Base-by-base conservation (phyloP, 2,797 vertebrate species). In the Neostethus bicornis region DNA sequence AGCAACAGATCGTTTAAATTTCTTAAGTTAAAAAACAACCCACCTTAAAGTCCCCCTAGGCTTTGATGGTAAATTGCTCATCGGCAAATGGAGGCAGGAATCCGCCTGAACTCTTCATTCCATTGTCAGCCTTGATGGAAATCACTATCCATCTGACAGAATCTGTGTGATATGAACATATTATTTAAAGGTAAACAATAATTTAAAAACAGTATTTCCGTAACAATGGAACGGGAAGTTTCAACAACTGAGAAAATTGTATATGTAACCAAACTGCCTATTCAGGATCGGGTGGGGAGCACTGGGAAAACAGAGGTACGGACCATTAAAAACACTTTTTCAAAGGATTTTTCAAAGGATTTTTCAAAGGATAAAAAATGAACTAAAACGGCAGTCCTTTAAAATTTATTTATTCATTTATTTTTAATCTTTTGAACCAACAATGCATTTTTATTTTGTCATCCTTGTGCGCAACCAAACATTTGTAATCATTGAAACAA, bases 101-200 rank as follows among this genome's bases (percentile, higher is more conserved):
- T 26, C 1, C 10, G 23, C 26, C 54, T 37, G 14, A 32, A 32
- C 17, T 20, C 46, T 56, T 29, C 29, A 13, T 12, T 26, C 17
- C n/a, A 25, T 26, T 17, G 7, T 3, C 24, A 2, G 1, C 48
- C 20, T 34, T 47, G 8, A 19, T 24, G 25, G 24, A 1, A 21
- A 11, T 19, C 20, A 38, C 5, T 23, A 49, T 8, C 10, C 43
- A 14, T 46, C 11, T 31, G 19, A 38, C 9, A 20, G 49, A 42
- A 38, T 50, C 2, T 56, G 73, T 58, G 62, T 7, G 75, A 49
- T 53, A 8, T 25, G 25, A 44, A 0, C 12, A 24, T 41, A 66
- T 60, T 37, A 53, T 61, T 83, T 70, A 10, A 26, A 65, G 73
- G n/a, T n/a, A 61, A 41, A 4, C 44, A 68, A 49, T 39, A 61